These are phyloP conservation scores for Acomys russatus DNA, from an alignment of 2,797 vertebrate genomes.

Conservation along the genomic window DNA sequence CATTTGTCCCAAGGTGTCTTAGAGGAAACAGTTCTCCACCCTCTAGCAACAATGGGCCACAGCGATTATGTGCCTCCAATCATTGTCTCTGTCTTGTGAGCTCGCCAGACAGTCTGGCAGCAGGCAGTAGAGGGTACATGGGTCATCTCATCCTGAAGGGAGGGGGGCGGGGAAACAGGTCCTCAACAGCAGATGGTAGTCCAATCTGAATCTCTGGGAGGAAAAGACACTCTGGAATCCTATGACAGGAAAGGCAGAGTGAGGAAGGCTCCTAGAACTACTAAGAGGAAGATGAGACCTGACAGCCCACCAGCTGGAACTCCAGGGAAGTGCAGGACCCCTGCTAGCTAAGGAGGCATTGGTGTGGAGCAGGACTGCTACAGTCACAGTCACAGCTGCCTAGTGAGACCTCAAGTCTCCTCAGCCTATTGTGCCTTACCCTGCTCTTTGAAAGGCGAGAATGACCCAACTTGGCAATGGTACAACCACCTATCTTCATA, in stretches of 20 bases:
- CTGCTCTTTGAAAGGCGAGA: background rate
- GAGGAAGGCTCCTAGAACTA: background rate
- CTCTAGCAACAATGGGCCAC: background rate
- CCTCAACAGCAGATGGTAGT: conserved; percentile 3
- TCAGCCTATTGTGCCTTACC: background rate
- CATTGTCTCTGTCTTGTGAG: background rate
- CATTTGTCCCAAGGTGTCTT: background rate
- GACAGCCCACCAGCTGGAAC: background rate
- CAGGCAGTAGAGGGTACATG: background rate
- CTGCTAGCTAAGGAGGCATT: background rate
- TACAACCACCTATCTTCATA: background rate
- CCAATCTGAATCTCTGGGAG: background rate
- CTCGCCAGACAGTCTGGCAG: conserved; percentile 66
- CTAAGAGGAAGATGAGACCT: background rate
- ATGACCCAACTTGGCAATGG: background rate
- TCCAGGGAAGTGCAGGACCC: background rate
- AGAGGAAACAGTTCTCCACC: background rate
- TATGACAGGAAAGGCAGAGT: background rate
- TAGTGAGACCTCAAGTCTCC: background rate
- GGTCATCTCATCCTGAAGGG: conserved; percentile 53
- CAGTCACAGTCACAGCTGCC: background rate
- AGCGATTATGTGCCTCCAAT: conserved; percentile 11
- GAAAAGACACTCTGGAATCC: background rate
- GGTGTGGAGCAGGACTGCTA: background rate
- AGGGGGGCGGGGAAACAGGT: background rate